Evolutionary conservation across 2,113 vertebrate genomes (phyloP), one percentile per base, ranked within the genome.

Genomic region (Cyanoramphus novaezelandiae): DNA sequence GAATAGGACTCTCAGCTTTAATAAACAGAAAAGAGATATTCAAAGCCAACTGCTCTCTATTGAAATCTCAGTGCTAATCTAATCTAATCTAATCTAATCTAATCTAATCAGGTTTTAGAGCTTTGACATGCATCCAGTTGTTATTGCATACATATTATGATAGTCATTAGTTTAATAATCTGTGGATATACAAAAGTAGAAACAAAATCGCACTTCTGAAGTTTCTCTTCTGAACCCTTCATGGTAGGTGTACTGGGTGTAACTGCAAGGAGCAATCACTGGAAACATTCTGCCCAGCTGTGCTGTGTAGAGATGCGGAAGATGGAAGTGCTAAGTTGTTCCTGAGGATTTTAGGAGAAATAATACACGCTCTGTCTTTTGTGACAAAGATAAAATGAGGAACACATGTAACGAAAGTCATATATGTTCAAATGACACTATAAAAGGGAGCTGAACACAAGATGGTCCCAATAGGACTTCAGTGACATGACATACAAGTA

Each of bases 1-100:
- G 82, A 78, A 47, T 15, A 71, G 55, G 35, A 82, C 69, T 35
- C 44, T 87, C 47, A 76, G 55, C 81, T 84, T 87, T 44, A 62
- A 63, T 63, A 88, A 86, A 71, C 64, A 71, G 33, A 83, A 71
- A 60, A 71, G 33, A 64, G 31, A 57, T 52, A 86, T 87, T 82
- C 74, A 85, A 79, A 95, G 60, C 86, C 74, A 92, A 88, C 67
- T 49, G 72, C 62, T 65, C 63, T 89, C 47, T 89, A 7, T 69
- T 94, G 90, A 87, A 95, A 96, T 86, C 53, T 28, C 37, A 70
- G n/a, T 74, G 69, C 80, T 37, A 72, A 89, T 65, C 85, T 86
- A 76, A 77, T 71, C 90, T 68, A 76, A 67, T 92, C 78, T 86
- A 80, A 88, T 93, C 92, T 93, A 85, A 91, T 93, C 78, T 86